Conservation (phyloP, 2,888 invertebrate genomes). For the Acanthoscelides obtectus region DNA sequence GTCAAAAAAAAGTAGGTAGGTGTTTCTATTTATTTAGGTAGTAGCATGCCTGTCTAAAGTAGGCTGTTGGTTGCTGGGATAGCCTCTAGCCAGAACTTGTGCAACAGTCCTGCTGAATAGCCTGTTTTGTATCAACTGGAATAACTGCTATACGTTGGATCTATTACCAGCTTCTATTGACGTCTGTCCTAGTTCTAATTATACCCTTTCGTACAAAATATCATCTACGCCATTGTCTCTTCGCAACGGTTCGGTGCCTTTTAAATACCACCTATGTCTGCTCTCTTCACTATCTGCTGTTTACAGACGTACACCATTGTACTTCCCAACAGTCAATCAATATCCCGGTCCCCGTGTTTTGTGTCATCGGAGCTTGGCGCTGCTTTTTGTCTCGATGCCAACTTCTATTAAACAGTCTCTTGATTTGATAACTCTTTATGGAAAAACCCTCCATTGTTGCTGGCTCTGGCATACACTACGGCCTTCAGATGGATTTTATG, state of each 20-base stretch:
- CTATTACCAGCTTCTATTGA: too few species aligned
- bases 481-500: background rate
- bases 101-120: too few species aligned
- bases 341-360: constrained; percentile 30
- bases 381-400: constrained; percentile 35
- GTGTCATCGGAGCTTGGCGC: constrained; percentile 22
- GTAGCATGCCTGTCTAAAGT: too few species aligned
- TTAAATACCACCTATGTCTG: constrained; percentile 18
- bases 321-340: constrained; percentile 27
- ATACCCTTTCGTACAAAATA: background rate
- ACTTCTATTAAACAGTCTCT: constrained; percentile 33
- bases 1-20: too few species aligned
- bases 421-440: constrained; percentile 28
- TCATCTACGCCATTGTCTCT: background rate
- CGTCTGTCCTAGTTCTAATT: too few species aligned
- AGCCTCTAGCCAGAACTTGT: too few species aligned
- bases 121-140: too few species aligned
- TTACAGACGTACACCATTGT: constrained; percentile 24
- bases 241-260: constrained; percentile 2
- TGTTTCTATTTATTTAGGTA: too few species aligned
- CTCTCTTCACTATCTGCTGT: constrained; percentile 22
- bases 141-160: too few species aligned
- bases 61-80: too few species aligned
- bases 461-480: background rate
- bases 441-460: constrained; percentile 4